A percentile compares a stretch with the other conserved stretches of the same genome.
Conservation (phyloP, 2,797 vertebrate species). For the Eutrigla gurnardus region DNA sequence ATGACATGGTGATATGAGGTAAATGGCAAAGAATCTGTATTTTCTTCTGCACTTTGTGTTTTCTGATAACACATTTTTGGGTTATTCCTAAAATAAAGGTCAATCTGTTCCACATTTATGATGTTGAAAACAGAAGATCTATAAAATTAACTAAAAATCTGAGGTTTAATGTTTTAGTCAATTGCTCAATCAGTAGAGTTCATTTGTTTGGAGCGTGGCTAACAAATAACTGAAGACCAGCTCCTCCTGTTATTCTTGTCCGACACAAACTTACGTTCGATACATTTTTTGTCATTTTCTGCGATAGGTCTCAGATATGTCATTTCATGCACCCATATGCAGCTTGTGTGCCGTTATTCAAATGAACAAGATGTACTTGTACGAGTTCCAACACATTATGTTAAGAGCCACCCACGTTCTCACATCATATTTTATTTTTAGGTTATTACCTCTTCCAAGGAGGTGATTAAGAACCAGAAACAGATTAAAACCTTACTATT, state of each 20-base stretch:
- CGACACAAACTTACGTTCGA: not conserved
- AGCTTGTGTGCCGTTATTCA: not conserved
- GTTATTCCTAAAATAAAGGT: not conserved
- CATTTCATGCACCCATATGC: not conserved
- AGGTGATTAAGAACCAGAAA: not conserved
- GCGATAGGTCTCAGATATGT: not conserved
- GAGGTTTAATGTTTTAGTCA: not conserved
- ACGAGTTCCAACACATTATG: not conserved
- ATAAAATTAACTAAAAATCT: not conserved
- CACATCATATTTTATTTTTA: conserved; percentile 6
- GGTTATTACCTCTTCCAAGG: not conserved
- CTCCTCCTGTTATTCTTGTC: not conserved
- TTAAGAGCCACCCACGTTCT: conserved; percentile 11
- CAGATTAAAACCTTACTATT: conserved; percentile 2
- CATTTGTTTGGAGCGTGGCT: not conserved
- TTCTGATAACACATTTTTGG: conserved; percentile 1
- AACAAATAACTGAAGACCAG: not conserved
- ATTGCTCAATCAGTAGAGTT: not conserved
- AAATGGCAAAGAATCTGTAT: not conserved
- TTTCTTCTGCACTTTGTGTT: not conserved
- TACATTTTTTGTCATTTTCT: not conserved
- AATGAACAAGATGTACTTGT: not conserved
- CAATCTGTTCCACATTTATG: not conserved
- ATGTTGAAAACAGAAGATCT: not conserved
- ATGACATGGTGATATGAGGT: not conserved